Percentiles rank a stretch among this genome's conserved stretches.
phyloP scores from a whole-genome alignment of 2,888 invertebrate species.

The Copidosoma aretas region DNA sequence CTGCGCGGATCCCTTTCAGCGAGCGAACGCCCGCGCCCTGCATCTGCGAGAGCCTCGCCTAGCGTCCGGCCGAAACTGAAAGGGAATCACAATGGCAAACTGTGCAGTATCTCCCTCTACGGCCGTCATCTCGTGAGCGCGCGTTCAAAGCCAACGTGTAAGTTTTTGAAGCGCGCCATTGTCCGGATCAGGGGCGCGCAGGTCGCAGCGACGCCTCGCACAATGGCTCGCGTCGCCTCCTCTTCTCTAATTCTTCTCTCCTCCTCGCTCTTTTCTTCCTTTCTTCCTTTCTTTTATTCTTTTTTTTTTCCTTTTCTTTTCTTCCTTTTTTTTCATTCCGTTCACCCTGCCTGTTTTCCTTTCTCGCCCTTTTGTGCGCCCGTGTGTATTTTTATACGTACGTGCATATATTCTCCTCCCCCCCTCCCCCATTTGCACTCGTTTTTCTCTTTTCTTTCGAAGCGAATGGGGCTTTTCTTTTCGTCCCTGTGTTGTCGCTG shows the following conservation, averaged over 20 bases:
- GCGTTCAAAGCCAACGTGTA: slow-evolving; percentile 45
- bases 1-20: no score
- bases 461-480: slow-evolving; percentile 7
- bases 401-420: slow-evolving; percentile 3
- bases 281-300: no score
- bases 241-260: background rate
- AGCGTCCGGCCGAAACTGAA: no score
- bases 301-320: no score
- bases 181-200: slow-evolving; percentile 38
- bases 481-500: slow-evolving; percentile 4
- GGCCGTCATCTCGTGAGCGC: background rate
- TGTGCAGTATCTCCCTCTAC: background rate
- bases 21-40: no score
- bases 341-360: slow-evolving; percentile 16
- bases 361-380: slow-evolving; percentile 26
- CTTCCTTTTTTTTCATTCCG: background rate
- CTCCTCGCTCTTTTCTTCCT: no score
- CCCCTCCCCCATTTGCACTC: slow-evolving; percentile 13
- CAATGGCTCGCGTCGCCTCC: slow-evolving; percentile 20
- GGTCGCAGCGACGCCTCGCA: slow-evolving; percentile 39
- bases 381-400: background rate
- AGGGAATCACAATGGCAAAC: slow-evolving; percentile 9
- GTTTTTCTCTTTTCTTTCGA: background rate
- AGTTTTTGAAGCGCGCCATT: slow-evolving; percentile 46
- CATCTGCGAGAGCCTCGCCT: no score